Conservation (phyloP, 2,888 invertebrate species). For the Clusia tigrina region DNA sequence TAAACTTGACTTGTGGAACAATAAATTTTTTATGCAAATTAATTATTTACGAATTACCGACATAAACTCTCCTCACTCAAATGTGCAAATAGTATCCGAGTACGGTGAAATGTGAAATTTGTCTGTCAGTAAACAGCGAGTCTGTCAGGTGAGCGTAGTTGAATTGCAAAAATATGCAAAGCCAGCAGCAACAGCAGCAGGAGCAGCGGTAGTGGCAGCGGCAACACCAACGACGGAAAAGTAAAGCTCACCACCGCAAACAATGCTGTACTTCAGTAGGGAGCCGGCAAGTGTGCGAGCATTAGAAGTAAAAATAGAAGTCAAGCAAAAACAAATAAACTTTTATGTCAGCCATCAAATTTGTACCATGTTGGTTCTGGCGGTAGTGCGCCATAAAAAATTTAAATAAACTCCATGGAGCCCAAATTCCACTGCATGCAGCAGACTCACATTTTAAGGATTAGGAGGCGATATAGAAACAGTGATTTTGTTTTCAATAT, state of each 20-base stretch:
- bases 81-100: not conserved
- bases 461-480: too few species aligned
- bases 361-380: conserved; percentile 43
- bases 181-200: conserved; percentile 41
- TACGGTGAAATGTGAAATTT: not conserved
- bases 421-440: not conserved
- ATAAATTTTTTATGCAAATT: too few species aligned
- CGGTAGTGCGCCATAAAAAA: conserved; percentile 43
- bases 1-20: conserved; percentile 49
- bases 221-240: not conserved
- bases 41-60: conserved; percentile 56
- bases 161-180: conserved; percentile 59
- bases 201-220: conserved; percentile 40
- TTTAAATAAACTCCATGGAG: conserved; percentile 52
- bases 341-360: conserved; percentile 55
- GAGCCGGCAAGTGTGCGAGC: not conserved
- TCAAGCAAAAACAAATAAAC: conserved; percentile 42
- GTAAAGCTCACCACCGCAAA: conserved; percentile 18
- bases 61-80: conserved; percentile 41
- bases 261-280: conserved; percentile 29
- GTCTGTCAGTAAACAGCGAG: conserved; percentile 7
- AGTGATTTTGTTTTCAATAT: too few species aligned
- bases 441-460: too few species aligned
- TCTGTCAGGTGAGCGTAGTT: conserved; percentile 20
- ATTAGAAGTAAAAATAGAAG: not conserved